Conservation (phyloP, 2,113 vertebrate species). For the Colaptes auratus region DNA sequence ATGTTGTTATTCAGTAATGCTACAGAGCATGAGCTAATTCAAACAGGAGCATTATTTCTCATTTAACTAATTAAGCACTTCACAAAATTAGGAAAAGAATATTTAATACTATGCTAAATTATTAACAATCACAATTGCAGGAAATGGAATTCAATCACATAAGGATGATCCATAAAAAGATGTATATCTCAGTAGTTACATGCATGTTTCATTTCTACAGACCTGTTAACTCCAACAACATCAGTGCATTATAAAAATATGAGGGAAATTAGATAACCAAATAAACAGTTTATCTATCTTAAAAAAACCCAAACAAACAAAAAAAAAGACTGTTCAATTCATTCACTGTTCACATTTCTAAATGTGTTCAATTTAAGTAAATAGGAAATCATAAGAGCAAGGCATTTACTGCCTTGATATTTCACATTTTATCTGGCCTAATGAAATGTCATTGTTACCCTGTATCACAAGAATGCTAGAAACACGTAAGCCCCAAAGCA, state of each 20-base stretch:
- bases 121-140: too few relatives aligned
- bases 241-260: not conserved
- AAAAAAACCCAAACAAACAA: too few relatives aligned
- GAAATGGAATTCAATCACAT: too few relatives aligned
- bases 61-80: too few relatives aligned
- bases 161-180: too few relatives aligned
- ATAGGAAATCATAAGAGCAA: not conserved
- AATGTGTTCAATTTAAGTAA: not conserved
- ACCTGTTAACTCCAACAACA: not conserved
- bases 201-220: not conserved
- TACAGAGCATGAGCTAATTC: too few relatives aligned
- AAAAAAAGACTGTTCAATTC: not conserved
- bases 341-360: not conserved
- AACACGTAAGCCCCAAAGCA: not conserved
- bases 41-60: too few relatives aligned
- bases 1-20: too few relatives aligned
- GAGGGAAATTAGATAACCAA: not conserved
- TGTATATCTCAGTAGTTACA: not conserved
- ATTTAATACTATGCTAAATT: too few relatives aligned
- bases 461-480: not conserved
- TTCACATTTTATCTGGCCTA: not conserved
- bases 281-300: not conserved
- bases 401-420: not conserved
- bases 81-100: too few relatives aligned
- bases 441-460: not conserved